phyloP scores from a whole-genome alignment of 2,797 vertebrate genomes.

The Rhodeus uyekii region DNA sequence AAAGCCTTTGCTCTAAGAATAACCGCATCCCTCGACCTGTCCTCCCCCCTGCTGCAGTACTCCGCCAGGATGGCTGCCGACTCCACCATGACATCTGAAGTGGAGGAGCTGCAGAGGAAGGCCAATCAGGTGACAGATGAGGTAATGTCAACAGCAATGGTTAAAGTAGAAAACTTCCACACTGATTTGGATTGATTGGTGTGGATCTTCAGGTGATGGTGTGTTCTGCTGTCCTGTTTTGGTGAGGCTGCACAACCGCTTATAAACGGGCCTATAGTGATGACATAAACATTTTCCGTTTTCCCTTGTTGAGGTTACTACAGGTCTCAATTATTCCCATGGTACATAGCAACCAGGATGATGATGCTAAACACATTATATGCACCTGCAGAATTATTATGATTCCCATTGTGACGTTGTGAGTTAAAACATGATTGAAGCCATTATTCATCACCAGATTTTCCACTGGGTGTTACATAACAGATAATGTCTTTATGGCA shows the following conservation, averaged over 20 bases:
- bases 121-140: conserved; percentile 82
- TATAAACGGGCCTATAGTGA: conserved; percentile 32
- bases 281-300: conserved; percentile 52
- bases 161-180: background rate
- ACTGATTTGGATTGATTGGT: background rate
- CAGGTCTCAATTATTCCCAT: conserved; percentile 50
- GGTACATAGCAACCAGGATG: conserved; percentile 45
- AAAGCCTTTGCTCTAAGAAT: conserved; percentile 50
- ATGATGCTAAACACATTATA: conserved; percentile 26
- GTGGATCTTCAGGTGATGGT: background rate
- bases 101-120: conserved; percentile 72
- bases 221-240: conserved; percentile 5
- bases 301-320: conserved; percentile 54
- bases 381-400: conserved; percentile 20
- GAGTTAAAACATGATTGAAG: background rate
- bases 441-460: conserved; percentile 6
- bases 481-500: background rate
- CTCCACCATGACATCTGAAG: conserved; percentile 65
- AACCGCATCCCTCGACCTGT: conserved; percentile 43
- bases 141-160: conserved; percentile 64
- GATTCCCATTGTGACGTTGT: conserved; percentile 12
- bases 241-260: conserved; percentile 6
- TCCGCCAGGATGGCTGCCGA: conserved; percentile 66
- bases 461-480: conserved; percentile 8
- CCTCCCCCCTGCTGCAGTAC: conserved; percentile 29